A percentile compares a stretch with the other conserved stretches of the same genome.
phyloP scores from a whole-genome alignment of 2,888 invertebrate genomes.

The Drosophila emarginata region DNA sequence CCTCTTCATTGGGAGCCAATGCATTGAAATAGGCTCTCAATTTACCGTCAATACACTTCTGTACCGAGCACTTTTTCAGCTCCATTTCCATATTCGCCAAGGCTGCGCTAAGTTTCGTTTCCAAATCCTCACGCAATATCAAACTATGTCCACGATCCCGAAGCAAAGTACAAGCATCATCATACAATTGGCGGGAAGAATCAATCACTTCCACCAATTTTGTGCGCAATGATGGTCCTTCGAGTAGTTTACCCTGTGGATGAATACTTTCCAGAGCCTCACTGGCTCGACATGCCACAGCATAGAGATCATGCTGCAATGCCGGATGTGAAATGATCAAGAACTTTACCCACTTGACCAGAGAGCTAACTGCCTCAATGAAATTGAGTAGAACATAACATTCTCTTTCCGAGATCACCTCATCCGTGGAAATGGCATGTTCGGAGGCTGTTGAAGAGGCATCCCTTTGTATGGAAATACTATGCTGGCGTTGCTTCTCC shows the following conservation, averaged over 20 bases:
- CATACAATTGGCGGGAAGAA: slow-evolving; percentile 85
- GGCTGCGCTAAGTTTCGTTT: slow-evolving; percentile 87
- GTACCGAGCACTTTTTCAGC: slow-evolving; percentile 86
- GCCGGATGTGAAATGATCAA: slow-evolving; percentile 87
- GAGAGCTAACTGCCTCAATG: slow-evolving; percentile 91
- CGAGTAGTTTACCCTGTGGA: slow-evolving; percentile 91
- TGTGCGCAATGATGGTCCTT: slow-evolving; percentile 88
- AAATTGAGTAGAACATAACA: slow-evolving; percentile 86
- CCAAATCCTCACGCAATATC: slow-evolving; percentile 86
- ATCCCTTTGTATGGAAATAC: slow-evolving; percentile 83
- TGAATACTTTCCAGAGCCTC: slow-evolving; percentile 88
- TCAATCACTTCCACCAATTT: slow-evolving; percentile 86
- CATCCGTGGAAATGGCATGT: slow-evolving; percentile 81
- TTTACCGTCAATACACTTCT: slow-evolving; percentile 81
- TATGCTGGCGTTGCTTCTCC: slow-evolving; percentile 88
- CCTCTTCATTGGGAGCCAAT: slow-evolving; percentile 82
- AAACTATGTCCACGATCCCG: slow-evolving; percentile 87
- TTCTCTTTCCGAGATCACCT: slow-evolving; percentile 83
- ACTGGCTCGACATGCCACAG: slow-evolving; percentile 88
- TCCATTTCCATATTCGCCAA: slow-evolving; percentile 89
- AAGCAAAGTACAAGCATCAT: slow-evolving; percentile 88
- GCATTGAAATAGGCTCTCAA: slow-evolving; percentile 82
- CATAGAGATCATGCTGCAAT: slow-evolving; percentile 89
- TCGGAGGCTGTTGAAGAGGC: slow-evolving; percentile 82
- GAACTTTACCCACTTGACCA: slow-evolving; percentile 92